Percentiles rank a stretch among this genome's conserved stretches.
Evolutionary conservation across 2,113 vertebrate species (phyloP).

Genomic region (Ptilorrhoa leucosticta): DNA sequence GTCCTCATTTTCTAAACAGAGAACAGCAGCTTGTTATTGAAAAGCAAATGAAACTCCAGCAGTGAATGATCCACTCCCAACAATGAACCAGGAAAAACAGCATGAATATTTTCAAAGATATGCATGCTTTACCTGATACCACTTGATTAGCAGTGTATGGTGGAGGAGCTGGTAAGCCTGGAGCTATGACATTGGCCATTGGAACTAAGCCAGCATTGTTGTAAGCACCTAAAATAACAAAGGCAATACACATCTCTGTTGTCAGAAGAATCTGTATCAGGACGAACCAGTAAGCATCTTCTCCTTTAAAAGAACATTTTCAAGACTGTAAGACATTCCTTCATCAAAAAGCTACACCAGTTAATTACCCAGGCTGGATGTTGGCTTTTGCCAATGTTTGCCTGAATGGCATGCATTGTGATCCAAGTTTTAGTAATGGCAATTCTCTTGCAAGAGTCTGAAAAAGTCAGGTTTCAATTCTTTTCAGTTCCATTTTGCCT

Average conservation of each 20-base stretch:
- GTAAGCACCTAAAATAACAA: conserved; percentile 87
- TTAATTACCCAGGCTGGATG: neutral
- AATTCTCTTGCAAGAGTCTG: neutral
- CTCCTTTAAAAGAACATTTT: neutral
- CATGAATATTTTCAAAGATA: neutral
- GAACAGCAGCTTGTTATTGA: conserved; percentile 36
- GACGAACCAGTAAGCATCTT: neutral
- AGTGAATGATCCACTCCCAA: neutral
- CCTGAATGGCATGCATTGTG: neutral
- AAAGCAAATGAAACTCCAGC: neutral
- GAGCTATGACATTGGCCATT: conserved; percentile 87
- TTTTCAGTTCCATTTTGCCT: neutral
- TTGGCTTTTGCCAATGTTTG: neutral
- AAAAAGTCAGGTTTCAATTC: neutral
- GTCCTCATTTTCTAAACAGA: conserved; percentile 75
- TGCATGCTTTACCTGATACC: conserved; percentile 82
- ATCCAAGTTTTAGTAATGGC: neutral
- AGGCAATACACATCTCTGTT: neutral
- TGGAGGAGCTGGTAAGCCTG: conserved; percentile 84
- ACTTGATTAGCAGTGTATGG: conserved; percentile 83
- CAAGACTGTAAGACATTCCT: neutral
- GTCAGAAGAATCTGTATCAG: neutral
- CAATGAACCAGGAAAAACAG: neutral
- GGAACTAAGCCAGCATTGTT: conserved; percentile 94
- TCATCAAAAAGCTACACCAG: neutral